Evolutionary conservation across 2,888 invertebrate genomes (phyloP).

Genomic region (Cenopis cana): DNA sequence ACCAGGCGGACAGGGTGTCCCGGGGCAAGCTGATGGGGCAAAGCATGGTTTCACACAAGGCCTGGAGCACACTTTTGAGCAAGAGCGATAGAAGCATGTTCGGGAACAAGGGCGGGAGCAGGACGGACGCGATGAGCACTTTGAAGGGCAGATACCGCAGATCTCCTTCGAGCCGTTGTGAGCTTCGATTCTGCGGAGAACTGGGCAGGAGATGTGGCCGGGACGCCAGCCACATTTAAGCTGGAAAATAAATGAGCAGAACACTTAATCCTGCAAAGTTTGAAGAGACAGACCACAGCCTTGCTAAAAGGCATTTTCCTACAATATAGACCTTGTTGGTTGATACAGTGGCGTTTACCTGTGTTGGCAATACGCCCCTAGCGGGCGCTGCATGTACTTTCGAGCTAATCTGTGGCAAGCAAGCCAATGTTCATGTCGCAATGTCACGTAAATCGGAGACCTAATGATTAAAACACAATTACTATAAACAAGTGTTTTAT

Average conservation of each 20-base stretch:
- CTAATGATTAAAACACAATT: too few relatives aligned
- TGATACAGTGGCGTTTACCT: too few relatives aligned
- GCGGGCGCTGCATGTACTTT: too few relatives aligned
- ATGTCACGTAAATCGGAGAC: too few relatives aligned
- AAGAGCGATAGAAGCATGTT: constrained; percentile 56
- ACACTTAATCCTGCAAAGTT: too few relatives aligned
- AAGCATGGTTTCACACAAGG: constrained; percentile 62
- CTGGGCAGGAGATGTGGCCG: constrained; percentile 78
- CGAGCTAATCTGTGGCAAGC: too few relatives aligned
- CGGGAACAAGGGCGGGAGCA: constrained; percentile 14
- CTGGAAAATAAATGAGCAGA: constrained; percentile 51
- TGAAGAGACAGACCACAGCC: too few relatives aligned
- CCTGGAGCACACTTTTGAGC: constrained; percentile 51
- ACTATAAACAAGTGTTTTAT: too few relatives aligned
- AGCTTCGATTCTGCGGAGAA: constrained; percentile 71
- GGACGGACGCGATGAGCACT: constrained; percentile 8
- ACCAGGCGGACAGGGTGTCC: constrained; percentile 50
- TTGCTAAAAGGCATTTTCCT: too few relatives aligned
- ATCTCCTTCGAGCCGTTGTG: constrained; percentile 66
- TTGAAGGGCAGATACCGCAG: constrained; percentile 49
- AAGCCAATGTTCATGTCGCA: too few relatives aligned
- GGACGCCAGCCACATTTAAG: constrained; percentile 80
- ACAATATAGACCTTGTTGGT: neutral
- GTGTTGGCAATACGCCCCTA: too few relatives aligned
- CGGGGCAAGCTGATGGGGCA: constrained; percentile 57